These are phyloP conservation scores for Euura lappo DNA, from an alignment of 1,140 invertebrate genomes.

Conservation along the genomic window DNA sequence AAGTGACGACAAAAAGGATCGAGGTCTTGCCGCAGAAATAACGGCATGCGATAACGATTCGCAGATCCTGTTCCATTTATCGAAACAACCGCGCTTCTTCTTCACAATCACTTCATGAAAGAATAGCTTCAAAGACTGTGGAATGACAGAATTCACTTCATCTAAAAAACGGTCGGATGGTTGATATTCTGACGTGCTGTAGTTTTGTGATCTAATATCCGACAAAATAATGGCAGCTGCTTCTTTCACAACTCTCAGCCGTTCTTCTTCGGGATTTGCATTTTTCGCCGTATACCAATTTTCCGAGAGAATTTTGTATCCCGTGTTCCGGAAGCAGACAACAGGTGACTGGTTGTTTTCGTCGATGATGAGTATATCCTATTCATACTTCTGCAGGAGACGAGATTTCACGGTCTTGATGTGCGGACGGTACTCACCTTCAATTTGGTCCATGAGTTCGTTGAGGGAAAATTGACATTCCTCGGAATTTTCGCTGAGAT, in stretches of 20 bases:
- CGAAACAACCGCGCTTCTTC: slow-evolving; percentile 12
- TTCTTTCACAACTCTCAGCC: slow-evolving; percentile 28
- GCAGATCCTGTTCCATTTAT: slow-evolving; percentile 33
- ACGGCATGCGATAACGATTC: slow-evolving; percentile 32
- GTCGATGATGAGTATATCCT: slow-evolving; percentile 9
- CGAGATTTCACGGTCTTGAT: slow-evolving; percentile 1
- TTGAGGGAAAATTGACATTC: neutral
- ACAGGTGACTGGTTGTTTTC: slow-evolving; percentile 13
- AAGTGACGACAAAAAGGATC: slow-evolving; percentile 38
- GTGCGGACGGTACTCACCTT: neutral
- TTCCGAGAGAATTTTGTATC: slow-evolving; percentile 20
- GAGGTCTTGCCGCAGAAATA: slow-evolving; percentile 26
- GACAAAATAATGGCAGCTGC: slow-evolving; percentile 31
- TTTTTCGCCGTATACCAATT: slow-evolving; percentile 23
- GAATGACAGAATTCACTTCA: slow-evolving; percentile 21
- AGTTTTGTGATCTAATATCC: slow-evolving; percentile 29
- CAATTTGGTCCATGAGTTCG: neutral
- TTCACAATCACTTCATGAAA: neutral
- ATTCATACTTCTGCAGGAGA: slow-evolving; percentile 3
- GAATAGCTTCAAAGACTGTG: slow-evolving; percentile 20
- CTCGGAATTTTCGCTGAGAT: neutral
- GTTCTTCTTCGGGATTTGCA: slow-evolving; percentile 18
- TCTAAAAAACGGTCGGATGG: slow-evolving; percentile 26
- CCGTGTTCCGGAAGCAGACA: slow-evolving; percentile 22
- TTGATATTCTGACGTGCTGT: slow-evolving; percentile 22